A percentile compares a stretch with the other conserved stretches of the same genome.
These are phyloP conservation scores for Camponotus fellah DNA, from an alignment of 2,888 invertebrate genomes.

Conservation along the genomic window DNA sequence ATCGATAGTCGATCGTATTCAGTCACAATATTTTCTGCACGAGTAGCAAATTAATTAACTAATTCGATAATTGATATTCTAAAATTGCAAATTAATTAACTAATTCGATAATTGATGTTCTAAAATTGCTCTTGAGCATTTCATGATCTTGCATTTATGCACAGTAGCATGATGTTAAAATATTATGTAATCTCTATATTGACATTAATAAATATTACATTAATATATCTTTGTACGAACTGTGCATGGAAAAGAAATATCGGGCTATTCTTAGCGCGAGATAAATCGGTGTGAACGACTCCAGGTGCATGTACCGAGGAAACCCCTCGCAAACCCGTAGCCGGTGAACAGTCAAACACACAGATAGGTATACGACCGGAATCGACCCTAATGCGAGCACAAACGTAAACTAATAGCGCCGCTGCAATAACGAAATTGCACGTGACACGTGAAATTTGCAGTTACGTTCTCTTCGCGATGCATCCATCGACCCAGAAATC, in stretches of 20 bases:
- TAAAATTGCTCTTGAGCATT: not conserved
- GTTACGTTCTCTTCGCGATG: not conserved
- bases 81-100: not conserved
- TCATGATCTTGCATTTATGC: not conserved
- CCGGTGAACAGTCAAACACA: conserved; percentile 52
- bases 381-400: conserved; percentile 55
- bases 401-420: conserved; percentile 49
- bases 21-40: not conserved
- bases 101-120: not conserved
- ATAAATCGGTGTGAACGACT: conserved; percentile 63
- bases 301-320: conserved; percentile 55
- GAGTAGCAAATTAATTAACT: not conserved
- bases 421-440: conserved; percentile 53
- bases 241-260: conserved; percentile 25
- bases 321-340: conserved; percentile 52
- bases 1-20: not conserved
- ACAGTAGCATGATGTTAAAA: not conserved
- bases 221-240: conserved; percentile 21
- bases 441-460: conserved; percentile 38
- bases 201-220: conserved; percentile 15
- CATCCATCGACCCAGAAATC: conserved; percentile 36
- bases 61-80: too few species aligned
- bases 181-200: not conserved
- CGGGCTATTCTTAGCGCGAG: conserved; percentile 46
- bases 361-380: conserved; percentile 35